Base-by-base conservation (phyloP, 1,140 invertebrate species). In the Diachasmimorpha longicaudata region DNA sequence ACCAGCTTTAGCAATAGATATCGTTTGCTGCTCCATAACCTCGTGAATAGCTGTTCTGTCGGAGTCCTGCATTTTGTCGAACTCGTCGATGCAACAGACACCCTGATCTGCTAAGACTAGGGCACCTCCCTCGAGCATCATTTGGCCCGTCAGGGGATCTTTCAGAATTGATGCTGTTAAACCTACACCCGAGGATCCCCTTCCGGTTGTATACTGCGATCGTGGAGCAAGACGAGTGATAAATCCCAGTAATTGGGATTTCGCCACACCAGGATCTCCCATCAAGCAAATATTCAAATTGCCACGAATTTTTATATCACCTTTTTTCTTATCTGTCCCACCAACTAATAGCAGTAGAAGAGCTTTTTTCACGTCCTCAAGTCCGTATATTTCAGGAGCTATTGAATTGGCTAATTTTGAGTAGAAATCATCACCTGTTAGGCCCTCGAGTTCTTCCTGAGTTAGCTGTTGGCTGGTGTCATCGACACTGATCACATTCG, bases 1-100 rank as follows among this genome's bases (percentile, higher is more conserved):
- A 67, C 98, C 98, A 67, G 98, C 98, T 93, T 99, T 99, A 11
- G 99, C 98, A 85, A 99, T 99, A 55, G 97, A 99, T 79, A 99
- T 99, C 0, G 99, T 99, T 89, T 99, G 99, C 84, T 99, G 99
- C 91, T 99, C 99, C 99, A 99, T 99, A 6, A 98, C 97, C 90
- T 99, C 99, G 86, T 99, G 99, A 81, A 99, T 99, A 48, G 98
- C 97, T 0, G 97, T 99, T 81, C 98, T 92, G 89, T 99, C 98
- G 13, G 87, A 85, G 75, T 99, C 98, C 55, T 97, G 95, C 98
- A 99, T 99, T 90, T 99, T 99, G 88, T 99, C 99, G 89, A 99
- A 99, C 90, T 99, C 99, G 85, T 99, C 98, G 87, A 99, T 99
- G 85, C 98, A 99, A 86, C 98, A 99, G 44, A 99, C 96, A 23